These are phyloP conservation scores for Amphimallon solstitiale DNA, from an alignment of 2,888 invertebrate species.

Conservation along the genomic window DNA sequence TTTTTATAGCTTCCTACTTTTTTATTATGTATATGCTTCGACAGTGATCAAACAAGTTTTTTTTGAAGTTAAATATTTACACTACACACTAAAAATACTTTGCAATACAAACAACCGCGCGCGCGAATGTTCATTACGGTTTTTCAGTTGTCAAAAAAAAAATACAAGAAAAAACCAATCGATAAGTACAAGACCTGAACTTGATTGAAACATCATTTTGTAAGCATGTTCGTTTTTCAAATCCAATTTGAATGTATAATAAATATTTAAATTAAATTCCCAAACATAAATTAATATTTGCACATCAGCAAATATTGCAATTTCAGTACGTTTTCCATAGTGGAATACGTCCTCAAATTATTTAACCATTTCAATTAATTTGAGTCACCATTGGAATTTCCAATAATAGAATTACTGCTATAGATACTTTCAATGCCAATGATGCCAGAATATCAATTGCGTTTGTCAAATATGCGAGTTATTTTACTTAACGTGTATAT, in stretches of 20 bases:
- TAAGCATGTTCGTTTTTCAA: neutral
- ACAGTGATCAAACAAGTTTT: too few relatives aligned
- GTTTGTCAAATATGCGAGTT: neutral
- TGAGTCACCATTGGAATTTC: neutral
- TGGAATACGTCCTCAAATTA: neutral
- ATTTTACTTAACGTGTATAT: too few relatives aligned
- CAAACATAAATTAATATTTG: neutral
- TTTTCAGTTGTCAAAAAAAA: too few relatives aligned
- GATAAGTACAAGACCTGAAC: too few relatives aligned
- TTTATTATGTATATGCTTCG: too few relatives aligned
- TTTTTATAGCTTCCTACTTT: too few relatives aligned
- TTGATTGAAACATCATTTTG: too few relatives aligned
- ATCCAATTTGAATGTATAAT: neutral
- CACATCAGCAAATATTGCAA: neutral
- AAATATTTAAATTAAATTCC: slow-evolving; percentile 9
- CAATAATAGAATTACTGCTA: neutral
- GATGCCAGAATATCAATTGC: neutral
- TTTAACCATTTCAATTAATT: slow-evolving; percentile 12
- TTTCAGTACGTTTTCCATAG: too few relatives aligned
- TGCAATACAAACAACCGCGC: too few relatives aligned
- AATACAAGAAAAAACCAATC: too few relatives aligned
- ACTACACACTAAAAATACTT: neutral
- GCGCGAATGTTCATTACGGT: neutral
- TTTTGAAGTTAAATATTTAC: neutral
- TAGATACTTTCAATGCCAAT: neutral